Conservation (phyloP, 2,888 invertebrate species). For the Pristionchus exspectatus region DNA sequence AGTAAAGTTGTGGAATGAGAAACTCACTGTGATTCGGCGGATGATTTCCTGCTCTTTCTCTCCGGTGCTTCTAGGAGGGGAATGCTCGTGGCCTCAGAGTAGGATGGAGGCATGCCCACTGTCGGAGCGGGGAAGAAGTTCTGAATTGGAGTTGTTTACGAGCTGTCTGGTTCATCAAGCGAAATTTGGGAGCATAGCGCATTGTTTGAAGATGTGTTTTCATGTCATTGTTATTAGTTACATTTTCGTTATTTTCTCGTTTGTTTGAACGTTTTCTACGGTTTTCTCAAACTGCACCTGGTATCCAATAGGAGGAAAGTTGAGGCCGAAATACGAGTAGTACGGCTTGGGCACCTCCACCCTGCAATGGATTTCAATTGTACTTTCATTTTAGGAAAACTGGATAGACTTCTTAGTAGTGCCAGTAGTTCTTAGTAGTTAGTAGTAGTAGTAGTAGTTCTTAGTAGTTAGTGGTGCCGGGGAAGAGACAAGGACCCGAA, state of each 20-base stretch:
- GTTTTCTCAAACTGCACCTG: neutral
- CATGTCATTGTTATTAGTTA: neutral
- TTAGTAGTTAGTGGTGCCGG: no score
- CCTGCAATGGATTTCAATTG: neutral
- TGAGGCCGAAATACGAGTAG: slow-evolving; percentile 11
- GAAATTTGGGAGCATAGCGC: no score
- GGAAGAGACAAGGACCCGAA: no score
- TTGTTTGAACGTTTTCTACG: no score
- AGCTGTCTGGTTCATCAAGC: no score
- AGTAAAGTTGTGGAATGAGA: no score
- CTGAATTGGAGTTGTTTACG: neutral
- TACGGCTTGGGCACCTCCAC: slow-evolving; percentile 40
- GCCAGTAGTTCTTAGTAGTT: no score
- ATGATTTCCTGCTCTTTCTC: slow-evolving; percentile 18
- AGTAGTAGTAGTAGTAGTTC: no score
- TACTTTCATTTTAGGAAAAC: neutral
- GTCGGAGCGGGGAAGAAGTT: slow-evolving; percentile 51
- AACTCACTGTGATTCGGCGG: slow-evolving; percentile 19
- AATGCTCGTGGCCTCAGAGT: slow-evolving; percentile 48
- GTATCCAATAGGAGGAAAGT: slow-evolving; percentile 29
- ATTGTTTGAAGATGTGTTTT: no score
- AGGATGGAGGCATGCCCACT: slow-evolving; percentile 47
- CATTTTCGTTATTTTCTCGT: no score
- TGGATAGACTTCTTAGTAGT: no score
- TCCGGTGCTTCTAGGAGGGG: neutral